A percentile compares a stretch with the other conserved stretches of the same genome.
These are phyloP conservation scores for Sphinx pinastri DNA, from an alignment of 2,888 invertebrate species.

Conservation along the genomic window DNA sequence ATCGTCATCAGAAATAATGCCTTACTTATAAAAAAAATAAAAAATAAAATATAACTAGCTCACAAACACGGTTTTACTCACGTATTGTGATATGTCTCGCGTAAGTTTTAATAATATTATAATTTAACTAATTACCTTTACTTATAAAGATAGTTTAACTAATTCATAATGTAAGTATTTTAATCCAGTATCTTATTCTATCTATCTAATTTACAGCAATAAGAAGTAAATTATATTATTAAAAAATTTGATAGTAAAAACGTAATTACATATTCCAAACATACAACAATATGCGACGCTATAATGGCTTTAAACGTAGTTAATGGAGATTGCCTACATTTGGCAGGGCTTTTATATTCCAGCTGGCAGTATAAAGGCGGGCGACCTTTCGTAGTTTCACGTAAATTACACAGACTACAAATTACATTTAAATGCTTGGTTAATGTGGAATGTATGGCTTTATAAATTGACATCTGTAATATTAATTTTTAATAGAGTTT, in stretches of 20 bases:
- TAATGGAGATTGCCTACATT: conserved; percentile 9
- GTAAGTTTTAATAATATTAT: too few species aligned
- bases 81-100: too few species aligned
- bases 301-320: background rate
- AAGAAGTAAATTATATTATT: background rate
- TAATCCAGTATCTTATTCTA: too few species aligned
- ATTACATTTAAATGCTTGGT: background rate
- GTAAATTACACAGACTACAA: conserved; percentile 1
- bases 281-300: background rate
- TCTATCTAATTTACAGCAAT: too few species aligned
- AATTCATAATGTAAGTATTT: too few species aligned
- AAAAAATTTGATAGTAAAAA: background rate
- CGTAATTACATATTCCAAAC: background rate
- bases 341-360: conserved; percentile 6
- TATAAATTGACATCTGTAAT: too few species aligned
- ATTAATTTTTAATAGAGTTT: too few species aligned
- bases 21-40: background rate
- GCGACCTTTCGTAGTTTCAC: background rate
- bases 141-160: background rate
- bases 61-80: too few species aligned
- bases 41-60: too few species aligned
- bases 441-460: background rate
- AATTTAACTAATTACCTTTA: too few species aligned
- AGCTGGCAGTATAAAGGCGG: background rate
- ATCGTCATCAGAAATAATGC: background rate